Evolutionary conservation across 2,888 invertebrate genomes (phyloP).

Genomic region (Sylvicola cinctus): DNA sequence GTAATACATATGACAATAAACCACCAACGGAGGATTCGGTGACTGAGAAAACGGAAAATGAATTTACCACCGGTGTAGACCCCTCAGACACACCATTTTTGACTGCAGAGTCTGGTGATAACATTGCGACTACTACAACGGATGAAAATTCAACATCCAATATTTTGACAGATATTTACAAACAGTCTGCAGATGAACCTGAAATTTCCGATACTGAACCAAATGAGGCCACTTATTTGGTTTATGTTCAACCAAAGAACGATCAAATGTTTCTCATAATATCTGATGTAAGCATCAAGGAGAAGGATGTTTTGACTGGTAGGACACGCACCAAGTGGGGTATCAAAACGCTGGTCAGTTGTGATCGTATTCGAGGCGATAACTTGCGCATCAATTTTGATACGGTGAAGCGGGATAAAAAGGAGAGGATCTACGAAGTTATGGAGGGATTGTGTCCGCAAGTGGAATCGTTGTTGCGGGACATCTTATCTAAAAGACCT

Average conservation of each 20-base stretch:
- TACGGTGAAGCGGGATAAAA: constrained; percentile 33
- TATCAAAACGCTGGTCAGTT: constrained; percentile 29
- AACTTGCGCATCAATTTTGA: constrained; percentile 38
- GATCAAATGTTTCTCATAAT: constrained; percentile 28
- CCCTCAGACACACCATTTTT: too few relatives aligned
- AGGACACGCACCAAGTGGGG: constrained; percentile 29
- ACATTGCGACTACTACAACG: constrained; percentile 3
- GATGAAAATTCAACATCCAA: constrained; percentile 1
- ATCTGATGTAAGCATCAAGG: constrained; percentile 28
- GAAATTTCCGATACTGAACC: constrained; percentile 21
- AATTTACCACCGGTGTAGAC: too few relatives aligned
- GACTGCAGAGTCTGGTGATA: not conserved
- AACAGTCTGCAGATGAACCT: constrained; percentile 3
- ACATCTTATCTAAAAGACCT: constrained; percentile 27
- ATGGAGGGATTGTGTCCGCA: constrained; percentile 34
- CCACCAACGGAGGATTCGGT: not conserved
- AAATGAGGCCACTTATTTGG: not conserved
- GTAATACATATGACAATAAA: not conserved
- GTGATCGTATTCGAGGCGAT: constrained; percentile 26
- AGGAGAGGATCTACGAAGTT: constrained; percentile 33
- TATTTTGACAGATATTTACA: not conserved
- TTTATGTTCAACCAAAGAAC: constrained; percentile 12
- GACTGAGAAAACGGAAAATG: not conserved
- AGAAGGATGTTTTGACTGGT: constrained; percentile 27
- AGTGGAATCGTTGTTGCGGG: constrained; percentile 26